These are phyloP conservation scores for Zosterops pallidus DNA, from an alignment of 2,113 vertebrate species.

Conservation along the genomic window DNA sequence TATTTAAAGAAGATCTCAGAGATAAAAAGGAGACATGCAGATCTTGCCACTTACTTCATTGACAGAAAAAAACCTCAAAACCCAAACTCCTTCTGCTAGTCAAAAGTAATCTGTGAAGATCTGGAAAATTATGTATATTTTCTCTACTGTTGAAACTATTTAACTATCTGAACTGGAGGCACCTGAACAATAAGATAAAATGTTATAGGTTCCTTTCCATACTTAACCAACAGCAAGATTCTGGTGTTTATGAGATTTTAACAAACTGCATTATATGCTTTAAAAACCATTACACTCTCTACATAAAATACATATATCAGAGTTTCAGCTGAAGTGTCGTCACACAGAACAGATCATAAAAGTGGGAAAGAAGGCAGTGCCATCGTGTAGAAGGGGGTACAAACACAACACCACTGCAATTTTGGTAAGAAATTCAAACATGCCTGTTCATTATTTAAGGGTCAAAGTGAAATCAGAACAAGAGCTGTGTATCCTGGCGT, in stretches of 20 bases:
- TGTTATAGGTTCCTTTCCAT: background rate
- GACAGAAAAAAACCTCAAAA: background rate
- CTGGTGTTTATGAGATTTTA: background rate
- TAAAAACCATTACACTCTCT: background rate
- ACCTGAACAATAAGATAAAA: background rate
- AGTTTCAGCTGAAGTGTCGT: background rate
- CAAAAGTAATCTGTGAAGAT: background rate
- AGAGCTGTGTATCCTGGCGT: rapidly evolving
- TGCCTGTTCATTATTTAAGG: background rate
- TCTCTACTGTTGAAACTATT: background rate
- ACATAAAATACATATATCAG: background rate
- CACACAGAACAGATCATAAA: background rate
- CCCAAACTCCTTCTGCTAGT: background rate
- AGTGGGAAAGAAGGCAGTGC: background rate
- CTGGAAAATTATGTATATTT: background rate
- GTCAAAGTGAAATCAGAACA: background rate
- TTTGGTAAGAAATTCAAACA: background rate
- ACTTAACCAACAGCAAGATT: background rate
- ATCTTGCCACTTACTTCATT: background rate
- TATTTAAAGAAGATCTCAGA: background rate
- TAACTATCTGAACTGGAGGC: background rate
- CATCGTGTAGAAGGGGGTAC: background rate
- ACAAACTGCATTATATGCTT: background rate
- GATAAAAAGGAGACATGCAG: background rate
- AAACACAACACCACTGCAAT: background rate